Percentiles rank a stretch among this genome's conserved stretches.
Conservation (phyloP, 2,113 vertebrate species). For the Antigone vipio region DNA sequence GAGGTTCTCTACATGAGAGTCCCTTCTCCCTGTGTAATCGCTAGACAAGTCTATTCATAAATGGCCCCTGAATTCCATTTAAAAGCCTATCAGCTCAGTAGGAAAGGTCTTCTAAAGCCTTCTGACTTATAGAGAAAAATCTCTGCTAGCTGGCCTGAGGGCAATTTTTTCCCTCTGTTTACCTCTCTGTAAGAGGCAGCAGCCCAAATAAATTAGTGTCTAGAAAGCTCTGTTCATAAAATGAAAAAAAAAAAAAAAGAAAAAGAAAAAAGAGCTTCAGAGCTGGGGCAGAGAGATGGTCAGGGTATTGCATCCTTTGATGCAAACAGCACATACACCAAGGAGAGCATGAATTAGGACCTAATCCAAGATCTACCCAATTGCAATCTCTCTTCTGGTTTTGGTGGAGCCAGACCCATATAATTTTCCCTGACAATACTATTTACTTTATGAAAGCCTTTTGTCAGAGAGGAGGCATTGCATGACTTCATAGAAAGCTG, state of each 20-base stretch:
- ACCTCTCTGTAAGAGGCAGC: background rate
- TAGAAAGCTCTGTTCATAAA: background rate
- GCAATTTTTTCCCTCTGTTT: background rate
- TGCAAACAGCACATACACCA: background rate
- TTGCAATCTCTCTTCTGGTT: background rate
- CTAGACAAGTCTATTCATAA: background rate
- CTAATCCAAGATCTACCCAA: background rate
- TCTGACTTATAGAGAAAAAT: background rate
- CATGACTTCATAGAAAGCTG: background rate
- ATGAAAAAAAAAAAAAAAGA: fast-evolving
- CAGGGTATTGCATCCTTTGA: background rate
- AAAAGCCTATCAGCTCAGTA: background rate
- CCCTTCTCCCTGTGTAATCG: background rate
- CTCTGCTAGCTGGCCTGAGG: background rate
- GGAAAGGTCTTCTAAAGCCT: conserved; percentile 10
- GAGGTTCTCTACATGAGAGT: background rate
- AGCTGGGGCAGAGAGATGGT: background rate
- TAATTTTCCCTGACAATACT: background rate
- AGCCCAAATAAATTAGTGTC: background rate
- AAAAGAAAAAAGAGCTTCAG: background rate
- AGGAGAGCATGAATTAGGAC: background rate
- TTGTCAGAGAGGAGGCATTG: background rate
- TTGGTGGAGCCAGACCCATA: background rate
- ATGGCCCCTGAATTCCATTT: background rate
- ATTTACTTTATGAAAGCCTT: background rate